Evolutionary conservation across 2,888 invertebrate species (phyloP).

Genomic region (Tetranychus piercei): DNA sequence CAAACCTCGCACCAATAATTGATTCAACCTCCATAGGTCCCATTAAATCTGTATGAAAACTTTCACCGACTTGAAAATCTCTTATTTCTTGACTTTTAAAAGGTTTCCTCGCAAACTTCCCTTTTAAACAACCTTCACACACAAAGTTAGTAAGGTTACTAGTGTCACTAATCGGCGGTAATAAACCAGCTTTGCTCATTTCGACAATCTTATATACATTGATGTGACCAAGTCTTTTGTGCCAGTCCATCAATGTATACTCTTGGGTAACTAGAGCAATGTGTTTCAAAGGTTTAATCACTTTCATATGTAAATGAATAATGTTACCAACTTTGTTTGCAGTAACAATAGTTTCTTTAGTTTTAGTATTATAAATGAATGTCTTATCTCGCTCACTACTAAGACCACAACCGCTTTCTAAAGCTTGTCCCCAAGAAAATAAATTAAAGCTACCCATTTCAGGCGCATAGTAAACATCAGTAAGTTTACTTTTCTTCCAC

Average conservation of each 20-base stretch:
- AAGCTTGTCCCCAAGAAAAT: no score
- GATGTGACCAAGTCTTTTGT: constrained; percentile 28
- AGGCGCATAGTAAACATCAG: no score
- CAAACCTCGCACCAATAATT: neutral
- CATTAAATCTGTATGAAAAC: neutral
- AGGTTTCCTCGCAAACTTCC: neutral
- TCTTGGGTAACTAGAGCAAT: no score
- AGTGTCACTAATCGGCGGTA: constrained; percentile 1
- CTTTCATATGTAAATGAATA: no score
- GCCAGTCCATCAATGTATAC: constrained; percentile 24
- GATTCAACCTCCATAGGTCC: constrained; percentile 9
- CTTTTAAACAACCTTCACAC: constrained; percentile 2
- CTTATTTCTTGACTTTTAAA: neutral
- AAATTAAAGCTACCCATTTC: no score
- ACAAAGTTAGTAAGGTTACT: neutral
- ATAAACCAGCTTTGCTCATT: constrained; percentile 22
- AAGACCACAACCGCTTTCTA: no score
- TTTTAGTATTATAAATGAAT: no score
- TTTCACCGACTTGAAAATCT: constrained; percentile 16
- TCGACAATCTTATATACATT: constrained; percentile 25
- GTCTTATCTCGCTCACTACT: no score
- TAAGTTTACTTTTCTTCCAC: no score
- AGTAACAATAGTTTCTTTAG: no score
- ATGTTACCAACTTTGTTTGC: no score
- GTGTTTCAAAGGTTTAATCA: no score